Evolutionary conservation across 2,888 invertebrate genomes (phyloP).

Genomic region (Ophioninae sp.): DNA sequence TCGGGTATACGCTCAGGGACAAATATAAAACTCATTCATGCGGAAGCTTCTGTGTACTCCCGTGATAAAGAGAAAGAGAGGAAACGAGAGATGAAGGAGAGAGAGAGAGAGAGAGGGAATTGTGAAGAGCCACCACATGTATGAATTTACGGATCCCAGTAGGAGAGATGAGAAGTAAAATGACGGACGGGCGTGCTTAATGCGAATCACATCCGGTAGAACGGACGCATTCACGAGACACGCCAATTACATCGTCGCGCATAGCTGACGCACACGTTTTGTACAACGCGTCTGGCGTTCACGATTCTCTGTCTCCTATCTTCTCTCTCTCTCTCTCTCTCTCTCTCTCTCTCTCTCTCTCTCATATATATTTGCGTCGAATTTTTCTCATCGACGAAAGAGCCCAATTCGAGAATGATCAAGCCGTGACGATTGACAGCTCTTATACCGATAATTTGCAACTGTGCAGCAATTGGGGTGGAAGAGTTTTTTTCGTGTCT

Average conservation of each 20-base stretch:
- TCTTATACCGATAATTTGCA: background rate
- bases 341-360: background rate
- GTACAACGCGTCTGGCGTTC: constrained; percentile 60
- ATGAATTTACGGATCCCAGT: constrained; percentile 47
- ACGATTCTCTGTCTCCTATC: constrained; percentile 21
- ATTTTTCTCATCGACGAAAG: constrained; percentile 9
- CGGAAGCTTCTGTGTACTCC: constrained; percentile 22
- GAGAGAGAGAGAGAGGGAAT: constrained; percentile 23
- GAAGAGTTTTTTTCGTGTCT: constrained; percentile 25
- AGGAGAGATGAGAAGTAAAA: constrained; percentile 59
- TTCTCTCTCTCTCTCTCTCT: background rate
- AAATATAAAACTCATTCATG: constrained; percentile 19
- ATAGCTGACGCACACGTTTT: constrained; percentile 70
- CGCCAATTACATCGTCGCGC: constrained; percentile 74
- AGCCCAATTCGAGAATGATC: constrained; percentile 16
- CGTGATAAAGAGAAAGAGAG: background rate
- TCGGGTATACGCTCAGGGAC: constrained; percentile 12
- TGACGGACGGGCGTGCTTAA: constrained; percentile 75
- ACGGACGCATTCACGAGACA: constrained; percentile 74
- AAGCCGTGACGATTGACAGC: background rate
- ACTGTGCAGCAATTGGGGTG: background rate
- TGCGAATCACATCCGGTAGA: constrained; percentile 76
- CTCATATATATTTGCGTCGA: constrained; percentile 11
- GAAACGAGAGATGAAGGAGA: background rate
- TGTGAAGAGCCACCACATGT: constrained; percentile 51